phyloP scores from a whole-genome alignment of 2,797 vertebrate species.

The Micropoecilia bifurca region DNA sequence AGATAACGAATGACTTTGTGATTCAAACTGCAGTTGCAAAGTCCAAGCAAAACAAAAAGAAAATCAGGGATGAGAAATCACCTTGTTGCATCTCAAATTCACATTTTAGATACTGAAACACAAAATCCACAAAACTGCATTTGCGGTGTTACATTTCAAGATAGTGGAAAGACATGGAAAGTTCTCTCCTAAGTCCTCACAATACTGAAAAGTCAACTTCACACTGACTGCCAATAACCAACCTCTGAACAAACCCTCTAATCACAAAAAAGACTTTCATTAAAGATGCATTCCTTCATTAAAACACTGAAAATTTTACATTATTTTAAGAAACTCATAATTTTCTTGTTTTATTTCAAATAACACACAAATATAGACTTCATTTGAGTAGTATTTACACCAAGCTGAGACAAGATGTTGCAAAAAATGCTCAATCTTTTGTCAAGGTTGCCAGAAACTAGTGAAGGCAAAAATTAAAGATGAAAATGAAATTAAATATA shows the following conservation, averaged over 20 bases:
- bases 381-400: not conserved
- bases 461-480: not conserved
- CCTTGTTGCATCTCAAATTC: not conserved
- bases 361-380: not conserved
- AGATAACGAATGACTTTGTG: not conserved
- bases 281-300: constrained; percentile 13
- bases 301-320: not conserved
- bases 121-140: not conserved
- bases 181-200: not conserved
- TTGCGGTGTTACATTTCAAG: not conserved
- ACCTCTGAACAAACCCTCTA: constrained; percentile 37
- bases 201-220: not conserved
- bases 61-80: not conserved
- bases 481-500: constrained; percentile 10
- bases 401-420: not conserved
- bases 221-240: not conserved
- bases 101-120: not conserved
- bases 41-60: not conserved
- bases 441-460: not conserved
- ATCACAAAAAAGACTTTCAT: constrained; percentile 21
- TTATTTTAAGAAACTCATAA: not conserved
- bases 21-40: not conserved
- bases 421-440: not conserved
- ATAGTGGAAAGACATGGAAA: not conserved
- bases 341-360: not conserved